A percentile compares a stretch with the other conserved stretches of the same genome.
phyloP scores from a whole-genome alignment of 2,888 invertebrate genomes.

The Boloria euphrosyne region DNA sequence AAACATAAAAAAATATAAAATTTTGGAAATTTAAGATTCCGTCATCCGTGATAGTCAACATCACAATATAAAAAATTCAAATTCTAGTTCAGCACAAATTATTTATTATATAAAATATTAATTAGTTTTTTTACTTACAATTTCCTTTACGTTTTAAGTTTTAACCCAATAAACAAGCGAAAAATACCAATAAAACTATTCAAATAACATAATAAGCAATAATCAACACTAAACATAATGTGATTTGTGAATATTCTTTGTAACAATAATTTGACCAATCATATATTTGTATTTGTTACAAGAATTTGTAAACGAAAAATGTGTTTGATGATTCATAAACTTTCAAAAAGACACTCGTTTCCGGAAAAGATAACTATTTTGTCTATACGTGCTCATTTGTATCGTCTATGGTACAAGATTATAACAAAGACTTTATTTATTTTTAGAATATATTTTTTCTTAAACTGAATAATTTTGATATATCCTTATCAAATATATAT shows the following conservation, averaged over 20 bases:
- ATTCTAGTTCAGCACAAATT: too few species aligned
- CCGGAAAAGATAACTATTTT: constrained; percentile 70
- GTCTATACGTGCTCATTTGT: constrained; percentile 60
- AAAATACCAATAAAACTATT: background rate
- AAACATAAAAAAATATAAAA: background rate
- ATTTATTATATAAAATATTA: too few species aligned
- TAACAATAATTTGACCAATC: constrained; percentile 42
- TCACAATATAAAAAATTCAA: too few species aligned
- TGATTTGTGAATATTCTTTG: constrained; percentile 40
- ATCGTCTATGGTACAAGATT: constrained; percentile 58
- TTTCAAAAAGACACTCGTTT: constrained; percentile 78
- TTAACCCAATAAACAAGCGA: too few species aligned
- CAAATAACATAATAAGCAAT: background rate
- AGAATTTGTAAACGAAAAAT: constrained; percentile 55
- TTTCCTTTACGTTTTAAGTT: too few species aligned
- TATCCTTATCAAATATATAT: background rate
- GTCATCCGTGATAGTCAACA: too few species aligned
- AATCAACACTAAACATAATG: constrained; percentile 15
- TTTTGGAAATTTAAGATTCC: too few species aligned
- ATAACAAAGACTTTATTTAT: constrained; percentile 8
- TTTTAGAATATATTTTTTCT: constrained; percentile 17
- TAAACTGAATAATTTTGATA: background rate
- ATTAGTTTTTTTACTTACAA: too few species aligned
- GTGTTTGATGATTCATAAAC: constrained; percentile 76
- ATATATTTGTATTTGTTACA: constrained; percentile 26